Conservation (phyloP, 2,888 invertebrate genomes). For the Ochropleura plecta region DNA sequence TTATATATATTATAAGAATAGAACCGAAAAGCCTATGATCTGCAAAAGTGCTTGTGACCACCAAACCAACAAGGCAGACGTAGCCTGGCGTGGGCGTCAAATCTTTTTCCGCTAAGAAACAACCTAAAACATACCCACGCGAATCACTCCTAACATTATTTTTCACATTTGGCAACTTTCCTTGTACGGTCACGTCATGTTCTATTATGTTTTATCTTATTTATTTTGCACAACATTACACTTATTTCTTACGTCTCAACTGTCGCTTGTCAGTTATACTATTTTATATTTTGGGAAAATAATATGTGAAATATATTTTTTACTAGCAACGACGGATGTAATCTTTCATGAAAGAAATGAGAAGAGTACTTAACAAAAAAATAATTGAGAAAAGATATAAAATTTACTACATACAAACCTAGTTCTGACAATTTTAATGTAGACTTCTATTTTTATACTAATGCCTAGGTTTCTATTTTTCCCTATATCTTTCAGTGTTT, state of each 20-base stretch:
- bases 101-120: constrained; percentile 1
- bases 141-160: not conserved
- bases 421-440: no score
- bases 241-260: not conserved
- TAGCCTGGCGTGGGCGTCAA: not conserved
- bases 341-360: not conserved
- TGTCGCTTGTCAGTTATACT: not conserved
- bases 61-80: not conserved
- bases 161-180: not conserved
- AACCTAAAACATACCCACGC: no score
- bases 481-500: no score
- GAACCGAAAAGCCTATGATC: not conserved
- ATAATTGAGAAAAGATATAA: not conserved
- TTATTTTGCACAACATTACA: constrained; percentile 13
- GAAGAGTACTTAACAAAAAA: not conserved
- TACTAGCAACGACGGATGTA: not conserved
- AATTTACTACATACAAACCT: not conserved
- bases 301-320: not conserved
- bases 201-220: constrained; percentile 4
- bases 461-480: no score
- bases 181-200: constrained; percentile 1
- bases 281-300: not conserved
- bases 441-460: no score
- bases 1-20: not conserved
- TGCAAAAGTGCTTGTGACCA: not conserved